Conservation (phyloP, 2,797 vertebrate genomes). For the Anisognathus igniventris region DNA sequence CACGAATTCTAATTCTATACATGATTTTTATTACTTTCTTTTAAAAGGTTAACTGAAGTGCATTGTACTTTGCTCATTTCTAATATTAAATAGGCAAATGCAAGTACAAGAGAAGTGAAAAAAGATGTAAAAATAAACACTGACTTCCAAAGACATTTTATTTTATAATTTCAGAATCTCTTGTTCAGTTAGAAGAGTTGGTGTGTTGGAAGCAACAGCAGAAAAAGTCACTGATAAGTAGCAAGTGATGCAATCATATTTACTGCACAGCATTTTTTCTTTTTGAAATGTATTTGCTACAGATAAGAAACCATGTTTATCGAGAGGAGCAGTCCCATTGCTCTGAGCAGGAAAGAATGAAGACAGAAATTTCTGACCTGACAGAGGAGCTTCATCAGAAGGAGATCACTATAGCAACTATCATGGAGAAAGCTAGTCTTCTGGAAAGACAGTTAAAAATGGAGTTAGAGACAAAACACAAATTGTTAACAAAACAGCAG, state of each 20-base stretch:
- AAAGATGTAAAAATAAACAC: background rate
- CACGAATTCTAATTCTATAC: background rate
- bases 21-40: background rate
- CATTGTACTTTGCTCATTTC: background rate
- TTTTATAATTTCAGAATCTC: background rate
- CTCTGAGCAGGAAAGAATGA: conserved; percentile 72
- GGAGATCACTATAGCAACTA: conserved; percentile 79
- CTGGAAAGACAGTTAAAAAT: conserved; percentile 77
- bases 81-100: background rate
- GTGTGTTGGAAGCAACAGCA: background rate
- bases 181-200: background rate
- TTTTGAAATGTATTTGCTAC: conserved; percentile 43
- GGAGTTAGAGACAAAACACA: conserved; percentile 75
- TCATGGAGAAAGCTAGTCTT: conserved; percentile 74
- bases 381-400: conserved; percentile 76
- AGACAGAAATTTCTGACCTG: conserved; percentile 74
- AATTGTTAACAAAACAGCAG: conserved; percentile 75
- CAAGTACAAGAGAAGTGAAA: background rate
- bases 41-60: background rate
- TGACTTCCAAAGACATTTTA: background rate
- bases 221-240: background rate
- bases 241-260: conserved; percentile 28
- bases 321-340: conserved; percentile 45
- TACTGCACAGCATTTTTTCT: conserved; percentile 7
- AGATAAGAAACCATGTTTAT: conserved; percentile 70